A percentile compares a stretch with the other conserved stretches of the same genome.
phyloP scores from a whole-genome alignment of 2,888 invertebrate genomes.

The Plebejus argus region DNA sequence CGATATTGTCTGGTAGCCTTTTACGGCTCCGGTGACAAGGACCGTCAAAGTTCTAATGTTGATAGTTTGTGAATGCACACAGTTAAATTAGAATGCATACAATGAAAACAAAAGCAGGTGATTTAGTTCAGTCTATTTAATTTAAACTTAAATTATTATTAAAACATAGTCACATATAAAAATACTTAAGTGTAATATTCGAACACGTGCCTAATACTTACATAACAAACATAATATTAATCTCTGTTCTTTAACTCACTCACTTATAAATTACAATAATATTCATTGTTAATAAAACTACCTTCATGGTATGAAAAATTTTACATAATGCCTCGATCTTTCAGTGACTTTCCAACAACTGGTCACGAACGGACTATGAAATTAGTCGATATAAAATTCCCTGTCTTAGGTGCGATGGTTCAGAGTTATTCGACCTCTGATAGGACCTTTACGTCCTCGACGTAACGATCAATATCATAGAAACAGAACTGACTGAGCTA shows the following conservation, averaged over 20 bases:
- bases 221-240: slow-evolving; percentile 15
- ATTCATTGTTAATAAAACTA: slow-evolving; percentile 1
- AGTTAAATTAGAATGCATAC: too few species aligned
- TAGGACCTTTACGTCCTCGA: not conserved
- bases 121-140: slow-evolving; percentile 15
- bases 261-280: not conserved
- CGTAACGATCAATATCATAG: not conserved
- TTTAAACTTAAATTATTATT: slow-evolving; percentile 4
- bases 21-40: too few species aligned
- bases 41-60: too few species aligned
- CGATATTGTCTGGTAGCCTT: too few species aligned
- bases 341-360: not conserved
- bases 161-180: not conserved
- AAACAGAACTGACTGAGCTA: not conserved
- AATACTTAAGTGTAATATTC: slow-evolving; percentile 13
- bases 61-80: too few species aligned
- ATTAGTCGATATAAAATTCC: not conserved
- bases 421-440: not conserved
- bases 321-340: not conserved
- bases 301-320: not conserved
- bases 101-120: not conserved
- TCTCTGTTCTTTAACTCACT: not conserved
- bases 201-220: slow-evolving; percentile 20
- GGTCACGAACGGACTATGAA: slow-evolving; percentile 3
- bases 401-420: not conserved